phyloP scores from a whole-genome alignment of 2,113 vertebrate species.

The Vimba vimba region DNA sequence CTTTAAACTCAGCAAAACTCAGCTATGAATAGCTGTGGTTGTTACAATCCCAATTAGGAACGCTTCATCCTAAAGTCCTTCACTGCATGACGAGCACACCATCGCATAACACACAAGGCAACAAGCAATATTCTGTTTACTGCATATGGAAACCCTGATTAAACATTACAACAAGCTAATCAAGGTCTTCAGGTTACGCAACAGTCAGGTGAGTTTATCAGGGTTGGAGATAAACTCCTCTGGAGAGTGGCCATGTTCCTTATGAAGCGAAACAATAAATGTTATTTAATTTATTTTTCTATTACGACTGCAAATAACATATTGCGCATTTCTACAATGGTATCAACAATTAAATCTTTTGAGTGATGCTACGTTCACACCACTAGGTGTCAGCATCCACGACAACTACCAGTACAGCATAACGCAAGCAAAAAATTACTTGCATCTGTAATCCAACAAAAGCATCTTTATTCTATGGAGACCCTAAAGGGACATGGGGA shows the following conservation, averaged over 20 bases:
- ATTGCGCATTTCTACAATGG: background rate
- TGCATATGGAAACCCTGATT: background rate
- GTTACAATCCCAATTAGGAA: conserved; percentile 18
- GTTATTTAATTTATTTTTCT: background rate
- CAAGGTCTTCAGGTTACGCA: too few species aligned
- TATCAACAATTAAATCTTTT: background rate
- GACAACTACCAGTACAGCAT: background rate
- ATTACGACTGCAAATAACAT: background rate
- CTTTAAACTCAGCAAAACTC: conserved; percentile 38
- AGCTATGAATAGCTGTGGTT: conserved; percentile 34
- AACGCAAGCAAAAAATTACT: background rate
- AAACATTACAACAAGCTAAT: too few species aligned
- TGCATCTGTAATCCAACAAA: too few species aligned
- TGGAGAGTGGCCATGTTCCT: background rate
- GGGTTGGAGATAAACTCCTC: too few species aligned
- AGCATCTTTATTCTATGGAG: background rate
- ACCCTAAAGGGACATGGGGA: too few species aligned
- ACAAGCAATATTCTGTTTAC: background rate
- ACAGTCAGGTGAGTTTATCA: too few species aligned
- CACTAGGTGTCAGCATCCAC: background rate
- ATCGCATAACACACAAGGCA: background rate
- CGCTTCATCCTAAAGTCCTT: conserved; percentile 16
- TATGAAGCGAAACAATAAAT: background rate
- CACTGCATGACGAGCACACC: background rate
- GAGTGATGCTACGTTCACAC: background rate